Percentiles rank a stretch among this genome's conserved stretches.
These are phyloP conservation scores for Lysandra bellargus DNA, from an alignment of 2,888 invertebrate genomes.

Conservation along the genomic window DNA sequence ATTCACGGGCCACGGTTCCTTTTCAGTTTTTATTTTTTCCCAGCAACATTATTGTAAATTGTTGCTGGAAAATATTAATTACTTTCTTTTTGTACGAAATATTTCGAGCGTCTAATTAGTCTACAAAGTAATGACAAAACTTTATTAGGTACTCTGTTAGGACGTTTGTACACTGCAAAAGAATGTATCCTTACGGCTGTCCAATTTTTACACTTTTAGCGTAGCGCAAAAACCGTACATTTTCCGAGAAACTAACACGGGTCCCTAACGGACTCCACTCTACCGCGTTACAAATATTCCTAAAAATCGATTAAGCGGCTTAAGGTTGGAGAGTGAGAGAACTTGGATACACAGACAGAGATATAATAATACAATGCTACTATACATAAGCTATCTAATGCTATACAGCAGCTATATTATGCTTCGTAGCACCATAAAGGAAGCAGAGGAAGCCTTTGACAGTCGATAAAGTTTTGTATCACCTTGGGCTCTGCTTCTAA, in stretches of 20 bases:
- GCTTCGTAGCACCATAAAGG: background rate
- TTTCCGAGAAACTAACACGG: too few species aligned
- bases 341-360: too few species aligned
- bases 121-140: background rate
- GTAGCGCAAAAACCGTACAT: background rate
- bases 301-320: too few species aligned
- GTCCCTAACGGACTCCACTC: too few species aligned
- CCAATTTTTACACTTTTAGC: too few species aligned
- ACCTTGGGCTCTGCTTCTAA: background rate
- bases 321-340: too few species aligned
- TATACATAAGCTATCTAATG: background rate
- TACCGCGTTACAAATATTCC: too few species aligned
- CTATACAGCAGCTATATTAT: background rate
- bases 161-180: background rate
- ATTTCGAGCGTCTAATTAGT: slow-evolving; percentile 5
- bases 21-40: slow-evolving; percentile 19
- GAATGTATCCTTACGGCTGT: too few species aligned
- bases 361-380: background rate
- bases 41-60: slow-evolving; percentile 24
- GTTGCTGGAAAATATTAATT: slow-evolving; percentile 32
- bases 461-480: background rate
- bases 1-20: slow-evolving; percentile 37
- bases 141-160: background rate
- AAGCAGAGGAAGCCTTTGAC: background rate
- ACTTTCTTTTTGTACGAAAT: slow-evolving; percentile 3